Percentiles rank a stretch among this genome's conserved stretches.
These are phyloP conservation scores for Centropus bengalensis DNA, from an alignment of 2,113 vertebrate species.

Conservation along the genomic window DNA sequence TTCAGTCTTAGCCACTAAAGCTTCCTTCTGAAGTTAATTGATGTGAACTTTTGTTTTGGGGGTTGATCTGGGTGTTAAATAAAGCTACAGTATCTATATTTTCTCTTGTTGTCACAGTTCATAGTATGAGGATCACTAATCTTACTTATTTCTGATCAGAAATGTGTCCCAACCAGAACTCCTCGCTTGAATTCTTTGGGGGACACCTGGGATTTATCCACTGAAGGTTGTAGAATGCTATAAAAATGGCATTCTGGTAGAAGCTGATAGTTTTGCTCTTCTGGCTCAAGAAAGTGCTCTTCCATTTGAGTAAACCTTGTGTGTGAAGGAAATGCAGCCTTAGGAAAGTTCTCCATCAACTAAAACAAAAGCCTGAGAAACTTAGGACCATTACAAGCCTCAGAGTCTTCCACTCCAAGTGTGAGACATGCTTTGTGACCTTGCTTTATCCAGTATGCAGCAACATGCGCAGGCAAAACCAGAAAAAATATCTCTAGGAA, in stretches of 20 bases:
- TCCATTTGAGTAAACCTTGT: not conserved
- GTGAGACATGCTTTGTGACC: conserved; percentile 54
- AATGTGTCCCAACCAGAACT: not conserved
- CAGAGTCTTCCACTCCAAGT: conserved; percentile 8
- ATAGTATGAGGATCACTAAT: not conserved
- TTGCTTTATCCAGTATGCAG: conserved; percentile 46
- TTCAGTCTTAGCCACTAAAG: not conserved
- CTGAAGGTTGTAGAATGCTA: not conserved
- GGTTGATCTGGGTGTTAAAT: not conserved
- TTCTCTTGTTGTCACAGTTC: not conserved
- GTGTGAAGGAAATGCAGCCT: not conserved
- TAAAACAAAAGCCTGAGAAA: conserved; percentile 9
- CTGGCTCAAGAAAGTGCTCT: not conserved
- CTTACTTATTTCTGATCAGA: not conserved
- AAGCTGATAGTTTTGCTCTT: not conserved
- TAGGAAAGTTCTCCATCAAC: not conserved
- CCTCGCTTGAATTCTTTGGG: not conserved
- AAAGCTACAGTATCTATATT: not conserved
- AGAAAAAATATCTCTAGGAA: conserved; percentile 44
- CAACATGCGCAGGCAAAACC: conserved; percentile 61
- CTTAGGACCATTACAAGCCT: conserved; percentile 5
- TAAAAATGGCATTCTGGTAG: not conserved
- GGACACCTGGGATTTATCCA: not conserved
- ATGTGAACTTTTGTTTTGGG: not conserved
- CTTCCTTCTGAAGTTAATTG: not conserved